These are phyloP conservation scores for Canis aureus DNA, from an alignment of 2,113 vertebrate species.

Conservation along the genomic window DNA sequence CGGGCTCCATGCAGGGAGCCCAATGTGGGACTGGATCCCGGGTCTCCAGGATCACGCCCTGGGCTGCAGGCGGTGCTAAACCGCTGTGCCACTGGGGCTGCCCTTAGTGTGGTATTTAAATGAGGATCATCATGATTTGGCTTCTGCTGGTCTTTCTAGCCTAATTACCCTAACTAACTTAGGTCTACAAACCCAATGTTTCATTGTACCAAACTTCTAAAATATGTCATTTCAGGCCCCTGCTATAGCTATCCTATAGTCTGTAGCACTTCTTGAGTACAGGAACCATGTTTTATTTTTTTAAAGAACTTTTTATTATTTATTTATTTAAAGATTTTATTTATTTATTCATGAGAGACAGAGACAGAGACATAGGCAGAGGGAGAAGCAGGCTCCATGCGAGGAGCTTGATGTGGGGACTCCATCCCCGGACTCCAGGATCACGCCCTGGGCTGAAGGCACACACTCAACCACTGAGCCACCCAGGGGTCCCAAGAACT, in stretches of 20 bases:
- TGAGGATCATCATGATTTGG: not conserved
- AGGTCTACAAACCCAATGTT: not conserved
- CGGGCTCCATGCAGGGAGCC: too few relatives aligned
- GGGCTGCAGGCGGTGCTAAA: too few relatives aligned
- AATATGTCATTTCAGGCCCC: not conserved
- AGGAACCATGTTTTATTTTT: not conserved
- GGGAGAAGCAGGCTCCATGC: not conserved
- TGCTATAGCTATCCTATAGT: not conserved
- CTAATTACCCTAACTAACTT: not conserved
- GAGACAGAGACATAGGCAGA: not conserved
- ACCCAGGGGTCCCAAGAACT: not conserved
- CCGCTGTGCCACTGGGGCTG: too few relatives aligned
- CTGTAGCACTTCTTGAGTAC: not conserved
- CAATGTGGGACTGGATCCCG: too few relatives aligned
- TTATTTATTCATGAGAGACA: not conserved
- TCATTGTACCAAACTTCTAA: not conserved
- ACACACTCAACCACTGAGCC: not conserved
- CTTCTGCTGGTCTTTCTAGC: not conserved
- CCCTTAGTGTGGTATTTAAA: not conserved
- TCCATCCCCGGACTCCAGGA: not conserved
- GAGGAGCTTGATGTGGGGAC: not conserved
- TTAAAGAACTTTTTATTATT: not conserved
- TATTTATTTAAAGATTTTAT: not conserved
- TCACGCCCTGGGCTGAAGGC: not conserved
- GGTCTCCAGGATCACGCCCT: too few relatives aligned